Conservation (phyloP, 2,888 invertebrate genomes). For the Yponomeuta sedellus region DNA sequence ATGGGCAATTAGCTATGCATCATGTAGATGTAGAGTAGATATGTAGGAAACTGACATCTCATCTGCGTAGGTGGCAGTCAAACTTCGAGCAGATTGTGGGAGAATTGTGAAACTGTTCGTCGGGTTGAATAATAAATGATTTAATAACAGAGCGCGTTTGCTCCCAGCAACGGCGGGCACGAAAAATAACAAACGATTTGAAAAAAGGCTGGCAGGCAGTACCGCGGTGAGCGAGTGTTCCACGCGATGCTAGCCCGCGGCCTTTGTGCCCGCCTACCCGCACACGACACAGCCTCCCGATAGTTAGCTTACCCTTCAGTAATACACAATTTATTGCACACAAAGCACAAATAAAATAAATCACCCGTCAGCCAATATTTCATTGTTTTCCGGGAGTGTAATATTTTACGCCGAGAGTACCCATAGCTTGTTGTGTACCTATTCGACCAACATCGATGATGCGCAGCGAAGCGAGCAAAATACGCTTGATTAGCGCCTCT, state of each 20-base stretch:
- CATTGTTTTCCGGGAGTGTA: conserved; percentile 15
- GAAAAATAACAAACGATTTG: conserved; percentile 71
- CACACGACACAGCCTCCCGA: conserved; percentile 14
- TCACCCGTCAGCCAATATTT: conserved; percentile 27
- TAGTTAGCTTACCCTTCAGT: conserved; percentile 24
- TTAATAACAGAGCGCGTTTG: conserved; percentile 73
- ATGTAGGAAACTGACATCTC: background rate
- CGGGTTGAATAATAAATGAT: conserved; percentile 74
- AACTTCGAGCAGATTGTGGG: conserved; percentile 48
- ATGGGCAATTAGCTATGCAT: background rate
- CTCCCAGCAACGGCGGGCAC: conserved; percentile 57
- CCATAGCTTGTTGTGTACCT: background rate
- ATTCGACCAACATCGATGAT: background rate
- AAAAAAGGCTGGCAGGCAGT: conserved; percentile 55
- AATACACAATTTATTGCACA: conserved; percentile 25
- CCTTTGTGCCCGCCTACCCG: conserved; percentile 21
- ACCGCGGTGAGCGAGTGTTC: conserved; percentile 3
- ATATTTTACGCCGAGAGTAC: background rate
- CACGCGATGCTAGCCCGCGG: conserved; percentile 35
- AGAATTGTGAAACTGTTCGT: conserved; percentile 73
- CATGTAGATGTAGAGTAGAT: background rate
- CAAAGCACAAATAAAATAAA: conserved; percentile 17
- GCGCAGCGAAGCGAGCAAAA: no score
- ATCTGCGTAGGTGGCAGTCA: conserved; percentile 6
- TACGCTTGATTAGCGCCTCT: no score